phyloP scores from a whole-genome alignment of 2,113 vertebrate genomes.

The Gorsachius goisagi region DNA sequence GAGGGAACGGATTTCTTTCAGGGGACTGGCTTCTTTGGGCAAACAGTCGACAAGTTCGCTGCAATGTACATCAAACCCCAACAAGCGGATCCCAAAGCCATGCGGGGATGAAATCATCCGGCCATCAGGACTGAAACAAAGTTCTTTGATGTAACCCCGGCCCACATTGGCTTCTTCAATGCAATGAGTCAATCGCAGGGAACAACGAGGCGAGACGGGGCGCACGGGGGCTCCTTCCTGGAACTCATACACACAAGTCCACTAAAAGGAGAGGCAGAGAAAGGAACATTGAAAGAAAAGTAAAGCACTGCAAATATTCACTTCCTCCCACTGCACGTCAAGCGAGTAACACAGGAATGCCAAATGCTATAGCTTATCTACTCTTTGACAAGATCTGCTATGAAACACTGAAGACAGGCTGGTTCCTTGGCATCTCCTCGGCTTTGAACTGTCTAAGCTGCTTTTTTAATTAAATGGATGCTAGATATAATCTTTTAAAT shows the following conservation, averaged over 20 bases:
- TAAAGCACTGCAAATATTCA: not conserved
- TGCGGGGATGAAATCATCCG: conserved; percentile 97
- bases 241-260: conserved; percentile 99
- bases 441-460: not conserved
- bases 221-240: conserved; percentile 86
- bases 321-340: rapidly evolving
- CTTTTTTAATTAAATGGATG: not conserved
- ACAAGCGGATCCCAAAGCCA: conserved; percentile 92
- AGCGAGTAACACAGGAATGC: not conserved
- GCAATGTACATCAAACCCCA: conserved; percentile 91
- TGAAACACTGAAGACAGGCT: not conserved
- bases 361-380: not conserved
- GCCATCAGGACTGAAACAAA: conserved; percentile 97
- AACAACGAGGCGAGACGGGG: conserved; percentile 89
- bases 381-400: not conserved
- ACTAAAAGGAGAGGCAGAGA: conserved; percentile 75
- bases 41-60: conserved; percentile 95
- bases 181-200: conserved; percentile 93
- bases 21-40: conserved; percentile 87
- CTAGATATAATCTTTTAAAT: not conserved
- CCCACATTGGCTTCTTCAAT: conserved; percentile 98
- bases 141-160: conserved; percentile 96
- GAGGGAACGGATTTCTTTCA: conserved; percentile 92
- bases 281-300: conserved; percentile 22
- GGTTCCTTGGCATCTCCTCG: not conserved